Evolutionary conservation across 2,113 vertebrate genomes (phyloP), one percentile per base, ranked within the genome.

Genomic region (Pongo abelii): DNA sequence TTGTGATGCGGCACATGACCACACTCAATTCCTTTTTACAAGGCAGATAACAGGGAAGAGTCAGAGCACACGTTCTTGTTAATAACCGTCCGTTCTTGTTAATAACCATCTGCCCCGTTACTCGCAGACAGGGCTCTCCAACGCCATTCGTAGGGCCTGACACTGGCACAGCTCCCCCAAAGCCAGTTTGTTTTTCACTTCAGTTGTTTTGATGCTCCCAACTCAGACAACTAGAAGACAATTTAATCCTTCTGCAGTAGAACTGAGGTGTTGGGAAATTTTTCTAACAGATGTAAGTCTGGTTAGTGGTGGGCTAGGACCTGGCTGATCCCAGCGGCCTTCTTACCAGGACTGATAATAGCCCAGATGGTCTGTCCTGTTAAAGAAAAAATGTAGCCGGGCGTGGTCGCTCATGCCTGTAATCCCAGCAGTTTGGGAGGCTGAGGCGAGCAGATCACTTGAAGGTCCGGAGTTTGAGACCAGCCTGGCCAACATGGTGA

Each of bases 121-220:
- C 79, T 46, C 7, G 4, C 22, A 46, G 17, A 5, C 2, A 5
- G 0, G 23, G 27, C 8, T 40, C 46, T n/a, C 72, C 64, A 12
- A 0, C 1, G 32, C 14, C 43, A 11, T 32, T 13, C 3, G 30
- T 0, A 8, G 8, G 2, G 7, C 9, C 25, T 18, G 20, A 52
- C 20, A 18, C 5, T 27, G 23, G 27, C 27, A 3, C 1, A 30
- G 35, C 25, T 35, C 78, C 80, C 59, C 69, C 5, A 38, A 55
- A 80, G n/a, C 13, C 55, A 48, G 35, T 25, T 67, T 83, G 20
- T 86, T 84, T 64, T 91, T 69, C 30, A 55, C 25, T 35, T 61
- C 16, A 20, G 1, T 77, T 77, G n/a, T 67, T 85, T 38, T 11
- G 32, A 91, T 27, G 7, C 13, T 57, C 18, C 92, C 74, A 72